These are phyloP conservation scores for Myotis daubentonii DNA, from an alignment of 2,797 vertebrate species.

Conservation along the genomic window DNA sequence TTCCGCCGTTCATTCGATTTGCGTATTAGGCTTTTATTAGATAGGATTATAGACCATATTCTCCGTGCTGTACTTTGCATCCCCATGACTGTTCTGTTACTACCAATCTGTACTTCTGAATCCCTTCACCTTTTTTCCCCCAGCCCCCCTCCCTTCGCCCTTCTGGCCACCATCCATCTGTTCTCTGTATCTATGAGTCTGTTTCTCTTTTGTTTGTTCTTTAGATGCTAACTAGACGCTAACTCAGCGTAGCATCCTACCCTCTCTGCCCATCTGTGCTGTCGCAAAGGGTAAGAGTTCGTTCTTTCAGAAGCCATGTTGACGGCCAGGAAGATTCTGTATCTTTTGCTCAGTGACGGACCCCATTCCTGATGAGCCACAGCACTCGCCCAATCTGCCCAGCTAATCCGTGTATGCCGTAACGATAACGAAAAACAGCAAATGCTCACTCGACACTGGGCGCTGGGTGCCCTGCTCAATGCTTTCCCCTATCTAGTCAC, in stretches of 20 bases:
- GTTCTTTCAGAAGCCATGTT: constrained; percentile 11
- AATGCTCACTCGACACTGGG: fast-evolving
- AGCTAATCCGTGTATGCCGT: fast-evolving
- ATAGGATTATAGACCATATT: background rate
- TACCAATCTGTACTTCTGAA: background rate
- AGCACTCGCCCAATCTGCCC: background rate
- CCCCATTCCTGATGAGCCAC: background rate
- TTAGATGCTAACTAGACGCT: background rate
- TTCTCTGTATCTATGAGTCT: background rate
- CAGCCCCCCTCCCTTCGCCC: background rate
- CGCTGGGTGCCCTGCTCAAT: background rate
- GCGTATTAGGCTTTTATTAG: no score
- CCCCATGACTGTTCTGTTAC: background rate
- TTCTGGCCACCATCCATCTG: background rate
- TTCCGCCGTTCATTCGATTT: no score
- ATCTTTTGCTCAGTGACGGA: background rate
- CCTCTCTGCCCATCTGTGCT: background rate
- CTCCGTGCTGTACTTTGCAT: no score
- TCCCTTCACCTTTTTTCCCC: background rate
- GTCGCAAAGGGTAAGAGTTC: background rate
- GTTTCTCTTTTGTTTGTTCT: background rate
- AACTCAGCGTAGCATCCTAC: no score
- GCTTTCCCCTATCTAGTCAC: fast-evolving
- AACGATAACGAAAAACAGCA: background rate
- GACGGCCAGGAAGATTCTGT: background rate